Evolutionary conservation across 2,888 invertebrate species (phyloP), one percentile per base, ranked within the genome.

Genomic region (Clepsis dumicolana): DNA sequence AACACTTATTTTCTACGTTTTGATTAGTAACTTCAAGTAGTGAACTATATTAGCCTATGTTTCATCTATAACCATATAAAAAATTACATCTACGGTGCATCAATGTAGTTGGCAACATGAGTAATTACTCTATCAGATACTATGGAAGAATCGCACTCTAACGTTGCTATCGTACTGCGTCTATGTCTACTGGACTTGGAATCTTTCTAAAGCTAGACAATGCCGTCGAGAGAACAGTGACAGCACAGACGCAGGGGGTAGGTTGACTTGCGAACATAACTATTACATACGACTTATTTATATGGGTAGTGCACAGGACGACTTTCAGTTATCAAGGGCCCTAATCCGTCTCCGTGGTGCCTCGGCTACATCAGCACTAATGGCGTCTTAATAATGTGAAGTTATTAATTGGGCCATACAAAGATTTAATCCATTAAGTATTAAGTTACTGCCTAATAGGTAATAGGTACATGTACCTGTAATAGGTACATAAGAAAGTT

Each of bases 51-150:
- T 57, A 67, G 41, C 18, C 65, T 59, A 60, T 14, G 54, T 44
- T 53, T 77, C 73, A 77, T 80, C 82, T 84, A 85, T 82, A 80
- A 81, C 80, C 75, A 75, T 86, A 82, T 75, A 84, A 83, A 81
- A 67, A 82, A 76, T 76, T 78, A 77, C 66, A 73, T 77, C 80
- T 83, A 82, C 78, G 71, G 80, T 82, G 83, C 79, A 77, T 79
- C 72, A 71, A 48, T 65, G 71, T 76, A 76, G 73, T 85, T 87
- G 85, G 86, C 85, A 85, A 84, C 84, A 74, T 70, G 83, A 84
- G 80, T 83, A 74, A 68, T 50, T 66, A 67, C 60, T 52, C 70
- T 48, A 24, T 41, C 62, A 27, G 32, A 62, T 64, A 70, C 41
- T 56, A 54, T 38, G 64, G 64, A 57, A 60, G 44, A 65, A 56